Evolutionary conservation across 2,888 invertebrate species (phyloP).

Genomic region (Sipha maydis): DNA sequence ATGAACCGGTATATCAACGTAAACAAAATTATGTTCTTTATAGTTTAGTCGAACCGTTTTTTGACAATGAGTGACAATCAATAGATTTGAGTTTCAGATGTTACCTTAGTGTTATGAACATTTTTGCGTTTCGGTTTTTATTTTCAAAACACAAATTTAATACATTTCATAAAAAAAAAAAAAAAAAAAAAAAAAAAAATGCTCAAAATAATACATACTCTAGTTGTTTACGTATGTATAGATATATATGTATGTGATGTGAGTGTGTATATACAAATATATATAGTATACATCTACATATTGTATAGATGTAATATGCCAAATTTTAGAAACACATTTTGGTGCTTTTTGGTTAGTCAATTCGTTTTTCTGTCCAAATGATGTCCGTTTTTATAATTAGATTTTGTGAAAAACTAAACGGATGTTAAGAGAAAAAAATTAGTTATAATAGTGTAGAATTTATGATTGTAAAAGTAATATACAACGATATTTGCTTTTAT

Average conservation of each 20-base stretch:
- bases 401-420: not conserved
- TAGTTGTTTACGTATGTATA: not conserved
- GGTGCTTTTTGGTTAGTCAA: slow-evolving; percentile 56
- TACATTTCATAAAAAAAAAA: slow-evolving; percentile 27
- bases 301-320: slow-evolving; percentile 25
- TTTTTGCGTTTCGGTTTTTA: slow-evolving; percentile 18
- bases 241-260: not conserved
- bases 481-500: slow-evolving; percentile 25
- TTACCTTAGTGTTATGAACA: slow-evolving; percentile 38
- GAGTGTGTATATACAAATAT: not conserved
- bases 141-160: slow-evolving; percentile 25
- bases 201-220: slow-evolving; percentile 50
- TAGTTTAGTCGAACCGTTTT: slow-evolving; percentile 22
- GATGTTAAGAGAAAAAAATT: not conserved
- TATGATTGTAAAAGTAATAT: not conserved
- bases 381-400: slow-evolving; percentile 4
- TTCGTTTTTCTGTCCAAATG: slow-evolving; percentile 39
- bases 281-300: not conserved
- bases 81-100: slow-evolving; percentile 43
- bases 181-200: not conserved
- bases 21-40: not conserved
- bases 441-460: slow-evolving; percentile 4
- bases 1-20: not conserved
- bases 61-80: slow-evolving; percentile 56
- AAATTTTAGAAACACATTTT: slow-evolving; percentile 32